Evolutionary conservation across 2,888 invertebrate species (phyloP).

Genomic region (Sinohyriopsis cumingii): DNA sequence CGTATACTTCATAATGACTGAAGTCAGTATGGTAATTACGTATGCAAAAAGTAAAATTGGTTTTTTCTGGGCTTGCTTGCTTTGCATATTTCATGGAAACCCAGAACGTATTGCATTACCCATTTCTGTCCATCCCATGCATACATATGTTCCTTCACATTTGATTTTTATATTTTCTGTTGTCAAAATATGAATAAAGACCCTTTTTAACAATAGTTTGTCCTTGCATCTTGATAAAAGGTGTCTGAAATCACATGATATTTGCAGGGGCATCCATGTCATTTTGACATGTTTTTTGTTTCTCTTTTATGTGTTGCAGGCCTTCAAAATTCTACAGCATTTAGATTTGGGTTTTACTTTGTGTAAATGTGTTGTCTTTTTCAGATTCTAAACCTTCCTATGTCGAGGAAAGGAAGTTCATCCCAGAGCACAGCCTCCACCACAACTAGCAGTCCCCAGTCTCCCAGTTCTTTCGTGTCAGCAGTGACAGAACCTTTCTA

Average conservation of each 20-base stretch:
- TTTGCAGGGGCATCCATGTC: background rate
- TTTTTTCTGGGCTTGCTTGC: too few relatives aligned
- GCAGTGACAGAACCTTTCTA: constrained; percentile 60
- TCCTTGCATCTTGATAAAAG: background rate
- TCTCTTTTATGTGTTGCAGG: background rate
- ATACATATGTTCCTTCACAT: too few relatives aligned
- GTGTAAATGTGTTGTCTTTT: constrained; percentile 39
- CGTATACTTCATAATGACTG: too few relatives aligned
- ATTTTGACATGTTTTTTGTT: background rate
- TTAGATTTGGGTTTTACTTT: background rate
- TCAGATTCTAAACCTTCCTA: constrained; percentile 89
- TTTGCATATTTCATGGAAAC: too few relatives aligned
- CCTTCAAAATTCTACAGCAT: background rate
- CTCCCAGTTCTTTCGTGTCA: constrained; percentile 54
- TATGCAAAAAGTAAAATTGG: too few relatives aligned
- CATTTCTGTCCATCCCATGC: too few relatives aligned
- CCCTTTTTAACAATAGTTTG: background rate
- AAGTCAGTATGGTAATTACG: too few relatives aligned
- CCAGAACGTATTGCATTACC: too few relatives aligned
- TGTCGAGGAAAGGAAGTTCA: constrained; percentile 78
- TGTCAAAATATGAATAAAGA: too few relatives aligned
- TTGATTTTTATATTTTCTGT: too few relatives aligned
- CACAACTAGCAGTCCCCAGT: constrained; percentile 66
- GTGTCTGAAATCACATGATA: background rate
- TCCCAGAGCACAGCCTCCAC: constrained; percentile 71